Evolutionary conservation across 2,888 invertebrate species (phyloP), one percentile per base, ranked within the genome.

Genomic region (Labia minor): DNA sequence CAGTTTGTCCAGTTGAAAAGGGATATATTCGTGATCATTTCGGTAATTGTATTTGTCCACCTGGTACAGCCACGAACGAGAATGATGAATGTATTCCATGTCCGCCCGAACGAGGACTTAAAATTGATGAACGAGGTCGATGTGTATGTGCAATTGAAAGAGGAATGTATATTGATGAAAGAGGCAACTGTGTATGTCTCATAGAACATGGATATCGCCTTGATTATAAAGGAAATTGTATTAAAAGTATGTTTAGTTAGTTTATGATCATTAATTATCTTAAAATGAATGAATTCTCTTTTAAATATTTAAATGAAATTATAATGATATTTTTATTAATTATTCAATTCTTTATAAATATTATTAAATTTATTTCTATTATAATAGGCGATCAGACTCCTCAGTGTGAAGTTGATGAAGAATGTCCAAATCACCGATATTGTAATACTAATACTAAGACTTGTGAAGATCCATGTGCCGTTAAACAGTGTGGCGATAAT

Each of bases 91-190:
- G 93, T 74, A 82, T 86, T 6, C 86, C 86, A 1, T 93, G 94
- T 74, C 80, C 81, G 14, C 79, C 81, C 21, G 85, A 86, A 69
- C 84, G 86, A 70, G 93, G 92, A 1, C 86, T 86, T 74, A 84
- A 86, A 69, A 81, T 92, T 20, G 89, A 90, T 72, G 84, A 86
- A 66, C 83, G 86, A 61, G 92, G 91, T 0, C 87, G 87, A 62
- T 94, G 93, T 74, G 86, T 89, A 0, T 94, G 93, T 74, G 91
- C 89, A 66, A 77, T 88, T 4, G 87, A 88, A 70, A 85, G 87
- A 68, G 92, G 92, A 21, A 85, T 88, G 77, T 85, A 87, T 16
- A 84, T 88, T 21, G 90, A 90, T 69, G 89, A 89, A 68, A 83
- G 87, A 61, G 87, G 86, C 26, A 84, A 85, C 72, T 94, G 94